Evolutionary conservation across 2,888 invertebrate genomes (phyloP), one percentile per base, ranked within the genome.

Genomic region (Rhorus exstirpatorius): DNA sequence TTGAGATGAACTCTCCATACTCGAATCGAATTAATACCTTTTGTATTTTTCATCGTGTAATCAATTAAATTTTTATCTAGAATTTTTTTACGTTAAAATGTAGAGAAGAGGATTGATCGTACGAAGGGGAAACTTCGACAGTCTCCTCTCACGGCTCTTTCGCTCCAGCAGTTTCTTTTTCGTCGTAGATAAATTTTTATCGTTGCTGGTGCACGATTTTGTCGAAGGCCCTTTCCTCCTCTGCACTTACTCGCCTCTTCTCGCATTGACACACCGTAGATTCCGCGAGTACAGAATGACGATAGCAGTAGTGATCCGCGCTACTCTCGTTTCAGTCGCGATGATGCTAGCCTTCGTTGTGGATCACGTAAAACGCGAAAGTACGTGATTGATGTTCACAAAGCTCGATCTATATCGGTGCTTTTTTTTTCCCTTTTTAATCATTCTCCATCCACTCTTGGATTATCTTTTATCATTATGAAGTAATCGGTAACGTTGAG

Each of bases 331-430:
- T 53, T 67, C 38, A 14, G 8, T 68, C 74, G 19, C n/a, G 38
- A 46, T 26, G 24, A 10, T n/a, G 24, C 38, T 61, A 74, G 21
- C 68, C 55, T 44, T 21, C 31, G 58, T 49, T 26, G 7, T 10
- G 12, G 24, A 19, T 58, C 46, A 58, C 49, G 72, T 53, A 35
- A 49, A 51, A 35, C 55, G 61, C 61, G 61, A 81, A 71, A 63
- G 70, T 51, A 81, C 70, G 65, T 81, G 80, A 76, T 81, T 76
- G 80, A 81, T 76, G 80, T 19, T 58, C 58, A 60, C 53, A 24
- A 38, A 74, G 63, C 68, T 75, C 53, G 61, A 38, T 67, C 65
- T 24, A 4, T 21, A 17, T 63, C 17, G 26, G 12, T 24, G 14
- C 1, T 60, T 21, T 51, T 12, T 67, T 41, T 41, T 46, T 61